Evolutionary conservation across 2,888 invertebrate species (phyloP).

Genomic region (Acanthosepion esculentum): DNA sequence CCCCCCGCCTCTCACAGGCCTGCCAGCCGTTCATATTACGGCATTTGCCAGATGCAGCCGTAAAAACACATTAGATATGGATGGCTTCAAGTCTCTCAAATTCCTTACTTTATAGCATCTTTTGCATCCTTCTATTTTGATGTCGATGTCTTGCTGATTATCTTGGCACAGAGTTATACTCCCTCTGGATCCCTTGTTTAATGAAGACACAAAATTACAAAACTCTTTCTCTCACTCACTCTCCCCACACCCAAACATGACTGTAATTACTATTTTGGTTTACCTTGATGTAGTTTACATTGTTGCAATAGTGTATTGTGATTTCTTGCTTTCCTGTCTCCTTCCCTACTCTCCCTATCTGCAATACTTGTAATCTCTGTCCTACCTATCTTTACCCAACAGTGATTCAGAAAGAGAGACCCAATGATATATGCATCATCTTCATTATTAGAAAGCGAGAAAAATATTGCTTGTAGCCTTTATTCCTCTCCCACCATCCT

Average conservation of each 20-base stretch:
- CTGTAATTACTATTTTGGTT: not conserved
- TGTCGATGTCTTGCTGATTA: conserved; percentile 5
- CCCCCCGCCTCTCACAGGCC: not conserved
- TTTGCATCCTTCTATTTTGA: conserved; percentile 24
- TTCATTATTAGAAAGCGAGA: not conserved
- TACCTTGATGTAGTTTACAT: not conserved
- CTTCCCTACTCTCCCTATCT: not conserved
- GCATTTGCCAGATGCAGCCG: not conserved
- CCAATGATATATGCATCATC: not conserved
- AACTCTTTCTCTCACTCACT: not conserved
- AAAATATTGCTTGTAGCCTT: not conserved
- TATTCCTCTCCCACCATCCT: not conserved
- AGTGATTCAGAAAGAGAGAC: no score
- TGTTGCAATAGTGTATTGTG: not conserved
- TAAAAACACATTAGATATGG: conserved; percentile 33
- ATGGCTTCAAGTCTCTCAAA: conserved; percentile 33
- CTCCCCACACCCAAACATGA: not conserved
- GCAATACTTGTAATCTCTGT: not conserved
- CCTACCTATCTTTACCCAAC: not conserved
- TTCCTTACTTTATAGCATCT: not conserved
- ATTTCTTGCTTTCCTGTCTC: not conserved
- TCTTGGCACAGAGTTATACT: not conserved
- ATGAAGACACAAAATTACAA: not conserved
- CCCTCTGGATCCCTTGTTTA: not conserved
- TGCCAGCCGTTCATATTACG: not conserved